phyloP scores from a whole-genome alignment of 2,888 invertebrate species.

The Adelphocoris suturalis region DNA sequence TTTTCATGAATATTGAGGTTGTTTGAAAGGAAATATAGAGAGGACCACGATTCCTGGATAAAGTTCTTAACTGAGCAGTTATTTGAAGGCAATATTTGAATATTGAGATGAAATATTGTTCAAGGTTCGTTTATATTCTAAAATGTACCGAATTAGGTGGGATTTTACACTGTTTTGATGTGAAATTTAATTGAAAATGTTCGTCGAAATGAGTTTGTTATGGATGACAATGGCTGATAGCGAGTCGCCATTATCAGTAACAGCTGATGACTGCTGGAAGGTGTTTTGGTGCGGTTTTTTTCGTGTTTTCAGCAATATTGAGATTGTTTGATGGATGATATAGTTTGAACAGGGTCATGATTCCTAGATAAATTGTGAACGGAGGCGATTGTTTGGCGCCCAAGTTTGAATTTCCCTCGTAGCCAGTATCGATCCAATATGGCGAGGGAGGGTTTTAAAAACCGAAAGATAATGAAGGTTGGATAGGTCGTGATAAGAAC shows the following conservation, averaged over 20 bases:
- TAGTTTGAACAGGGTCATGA: slow-evolving; percentile 15
- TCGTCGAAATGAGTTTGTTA: neutral
- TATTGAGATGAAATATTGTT: too few relatives aligned
- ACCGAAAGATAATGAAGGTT: slow-evolving; percentile 19
- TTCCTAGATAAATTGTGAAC: slow-evolving; percentile 72
- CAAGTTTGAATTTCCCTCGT: slow-evolving; percentile 62
- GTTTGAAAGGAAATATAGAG: neutral
- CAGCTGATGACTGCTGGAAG: neutral
- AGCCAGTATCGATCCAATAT: slow-evolving; percentile 75
- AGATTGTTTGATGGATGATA: neutral
- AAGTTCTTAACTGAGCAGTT: too few relatives aligned
- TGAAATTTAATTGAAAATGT: too few relatives aligned
- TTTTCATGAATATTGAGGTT: neutral
- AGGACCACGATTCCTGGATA: neutral
- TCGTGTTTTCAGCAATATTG: neutral
- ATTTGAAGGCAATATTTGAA: too few relatives aligned
- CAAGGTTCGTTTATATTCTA: too few relatives aligned
- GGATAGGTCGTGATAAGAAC: slow-evolving; percentile 43
- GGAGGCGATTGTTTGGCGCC: slow-evolving; percentile 62
- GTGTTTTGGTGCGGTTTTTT: neutral
- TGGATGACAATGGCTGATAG: slow-evolving; percentile 24
- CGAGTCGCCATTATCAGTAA: neutral
- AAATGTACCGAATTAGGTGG: too few relatives aligned
- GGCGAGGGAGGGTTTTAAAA: slow-evolving; percentile 65
- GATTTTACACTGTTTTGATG: too few relatives aligned